Evolutionary conservation across 1,140 invertebrate species (phyloP), one percentile per base, ranked within the genome.

Genomic region (Macrocentrus cingulum): DNA sequence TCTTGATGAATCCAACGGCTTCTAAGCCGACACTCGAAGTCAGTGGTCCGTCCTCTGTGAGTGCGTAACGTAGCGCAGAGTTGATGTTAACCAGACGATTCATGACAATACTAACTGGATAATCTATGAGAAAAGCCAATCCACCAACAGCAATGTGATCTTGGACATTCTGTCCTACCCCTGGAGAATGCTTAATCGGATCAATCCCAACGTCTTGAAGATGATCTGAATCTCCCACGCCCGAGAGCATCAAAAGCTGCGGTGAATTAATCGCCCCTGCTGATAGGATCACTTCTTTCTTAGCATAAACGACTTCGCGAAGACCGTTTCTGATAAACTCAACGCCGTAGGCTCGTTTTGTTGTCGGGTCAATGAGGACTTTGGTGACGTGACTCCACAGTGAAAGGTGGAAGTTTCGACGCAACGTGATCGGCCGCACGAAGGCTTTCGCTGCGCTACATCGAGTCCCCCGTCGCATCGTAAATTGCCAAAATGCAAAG

Each of bases 241-340:
- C 93, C 15, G 91, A 93, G 0, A 95, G 78, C 89, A 95, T 91
- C 25, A 96, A 80, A 0, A 96, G 65, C 62, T 94, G 91, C 0
- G 91, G 91, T 0, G 85, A 84, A 15, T 85, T 89, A 20, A 94
- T 85, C 0, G 90, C 85, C 0, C 92, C 91, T 0, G 88, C 90
- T 0, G 89, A 84, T 2, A 94, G 66, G 37, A 93, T 90, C 0
- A 93, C 91, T 78, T 93, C 91, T 60, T 88, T 84, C 42, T 79
- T 85, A 0, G 90, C 90, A 36, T 85, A 84, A 0, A 89, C 87
- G 0, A 83, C 81, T 61, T 88, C 82, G 15, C 82, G 83, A 0
- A 74, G 71, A 0, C 88, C 88, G 34, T 89, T 82, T 53, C 85
- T 82, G 0, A 90, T 83, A 66, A 91, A 91, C 68, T 92, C 87